These are phyloP conservation scores for Cataglyphis livida DNA, from an alignment of 2,888 invertebrate genomes.

Conservation along the genomic window DNA sequence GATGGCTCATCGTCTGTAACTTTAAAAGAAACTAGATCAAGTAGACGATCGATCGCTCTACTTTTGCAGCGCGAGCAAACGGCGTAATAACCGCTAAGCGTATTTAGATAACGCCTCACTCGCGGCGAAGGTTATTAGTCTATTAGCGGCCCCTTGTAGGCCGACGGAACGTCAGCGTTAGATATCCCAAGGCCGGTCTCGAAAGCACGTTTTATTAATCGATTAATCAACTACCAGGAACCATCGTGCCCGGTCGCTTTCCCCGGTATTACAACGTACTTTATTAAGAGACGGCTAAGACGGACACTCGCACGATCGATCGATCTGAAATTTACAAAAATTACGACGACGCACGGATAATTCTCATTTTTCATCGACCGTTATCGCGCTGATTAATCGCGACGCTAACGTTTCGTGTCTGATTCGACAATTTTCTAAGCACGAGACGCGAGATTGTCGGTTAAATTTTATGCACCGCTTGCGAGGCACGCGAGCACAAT, in stretches of 20 bases:
- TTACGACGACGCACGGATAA: constrained; percentile 46
- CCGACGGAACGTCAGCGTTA: constrained; percentile 25
- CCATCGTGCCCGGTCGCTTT: constrained; percentile 27
- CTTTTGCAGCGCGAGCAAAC: constrained; percentile 67
- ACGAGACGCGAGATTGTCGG: constrained; percentile 5
- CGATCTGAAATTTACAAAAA: constrained; percentile 25
- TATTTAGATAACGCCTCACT: constrained; percentile 67
- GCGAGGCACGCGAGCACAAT: constrained; percentile 34
- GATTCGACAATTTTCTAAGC: constrained; percentile 40
- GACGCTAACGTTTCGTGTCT: constrained; percentile 24
- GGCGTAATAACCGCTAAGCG: constrained; percentile 67
- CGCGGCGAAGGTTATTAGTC: constrained; percentile 66
- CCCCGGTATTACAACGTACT: neutral
- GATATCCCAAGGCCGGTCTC: constrained; percentile 54
- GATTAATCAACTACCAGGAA: constrained; percentile 43
- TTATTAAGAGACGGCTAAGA: neutral
- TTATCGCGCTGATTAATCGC: constrained; percentile 43
- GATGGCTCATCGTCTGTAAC: constrained; percentile 60
- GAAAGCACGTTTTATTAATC: constrained; percentile 45
- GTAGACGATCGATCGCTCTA: constrained; percentile 71
- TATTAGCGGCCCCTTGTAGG: constrained; percentile 54
- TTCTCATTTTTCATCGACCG: constrained; percentile 40
- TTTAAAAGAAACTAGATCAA: constrained; percentile 67
- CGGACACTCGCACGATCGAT: constrained; percentile 17
- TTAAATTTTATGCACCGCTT: constrained; percentile 47